Evolutionary conservation across 30 jellyfish, hydroid and myxozoan species (phyloP).

Genomic region (Turritopsis dohrnii): DNA sequence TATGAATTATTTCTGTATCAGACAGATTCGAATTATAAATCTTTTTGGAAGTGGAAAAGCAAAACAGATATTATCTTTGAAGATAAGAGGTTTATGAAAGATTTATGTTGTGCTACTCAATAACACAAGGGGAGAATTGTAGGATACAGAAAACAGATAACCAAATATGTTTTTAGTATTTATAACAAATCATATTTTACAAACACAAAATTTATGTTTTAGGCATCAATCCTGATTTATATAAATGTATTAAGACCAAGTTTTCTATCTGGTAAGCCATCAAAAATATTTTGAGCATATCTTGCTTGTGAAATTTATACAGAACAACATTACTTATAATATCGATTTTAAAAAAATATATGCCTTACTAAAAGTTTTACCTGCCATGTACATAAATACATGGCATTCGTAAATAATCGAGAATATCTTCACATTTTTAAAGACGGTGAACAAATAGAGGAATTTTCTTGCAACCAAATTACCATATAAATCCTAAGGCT

Average conservation of each 20-base stretch:
- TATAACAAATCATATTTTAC: neutral
- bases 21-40: neutral
- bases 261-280: no score
- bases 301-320: no score
- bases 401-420: no score
- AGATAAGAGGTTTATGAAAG: neutral
- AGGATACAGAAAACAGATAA: neutral
- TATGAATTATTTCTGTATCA: neutral
- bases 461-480: neutral
- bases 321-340: no score
- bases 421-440: no score
- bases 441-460: neutral
- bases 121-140: neutral
- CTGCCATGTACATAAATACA: no score
- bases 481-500: neutral
- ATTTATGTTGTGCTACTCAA: neutral
- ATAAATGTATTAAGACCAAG: no score
- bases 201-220: no score
- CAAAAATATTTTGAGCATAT: no score
- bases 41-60: neutral
- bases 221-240: no score
- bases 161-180: neutral
- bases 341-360: no score
- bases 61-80: neutral
- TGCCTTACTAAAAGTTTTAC: no score